Evolutionary conservation across 2,888 invertebrate genomes (phyloP), one percentile per base, ranked within the genome.

Genomic region (Lymantria dispar): DNA sequence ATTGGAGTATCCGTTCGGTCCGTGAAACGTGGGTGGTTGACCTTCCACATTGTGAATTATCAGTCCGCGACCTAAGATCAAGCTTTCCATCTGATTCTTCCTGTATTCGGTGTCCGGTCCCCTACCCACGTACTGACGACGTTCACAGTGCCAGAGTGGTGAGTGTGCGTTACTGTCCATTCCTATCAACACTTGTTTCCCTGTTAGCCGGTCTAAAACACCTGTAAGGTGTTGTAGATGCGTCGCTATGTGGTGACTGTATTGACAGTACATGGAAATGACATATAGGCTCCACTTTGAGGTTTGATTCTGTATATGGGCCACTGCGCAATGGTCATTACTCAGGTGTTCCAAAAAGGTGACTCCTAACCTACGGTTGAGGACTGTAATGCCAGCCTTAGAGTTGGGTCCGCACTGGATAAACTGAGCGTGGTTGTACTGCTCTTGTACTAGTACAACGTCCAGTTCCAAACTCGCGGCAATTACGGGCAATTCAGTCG

Each of bases 111-210:
- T n/a, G 7, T 10, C n/a, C 0, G 8, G 52, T 0, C 72, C 68
- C 0, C 62, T 15, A 0, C 69, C 66, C 0, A 1, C 11, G 1
- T 47, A 64, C 0, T 70, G 66, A 0, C 54, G 33, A 0, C 14
- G 29, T 0, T 13, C 8, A 0, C 60, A 62, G 41, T 54, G 48
- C 66, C 70, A 73, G 11, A 71, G 3, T 0, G 68, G 68, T 0
- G 70, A 74, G 48, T 72, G 69, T 0, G 72, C 60, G 22, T 73
- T 74, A 5, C 42, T 40, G 47, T 73, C 73, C 0, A 54, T 54
- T 0, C 64, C 60, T 0, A 72, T 40, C 0, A 72, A 7, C 0
- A 70, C 48, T 0, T 11, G 31, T 0, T 9, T 22, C 0, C 64
- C 66, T 0, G 22, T 0, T 0, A 70, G 45, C 0, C 0, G 7